phyloP scores from a whole-genome alignment of 2,113 vertebrate species.

The Engystomops pustulosus region DNA sequence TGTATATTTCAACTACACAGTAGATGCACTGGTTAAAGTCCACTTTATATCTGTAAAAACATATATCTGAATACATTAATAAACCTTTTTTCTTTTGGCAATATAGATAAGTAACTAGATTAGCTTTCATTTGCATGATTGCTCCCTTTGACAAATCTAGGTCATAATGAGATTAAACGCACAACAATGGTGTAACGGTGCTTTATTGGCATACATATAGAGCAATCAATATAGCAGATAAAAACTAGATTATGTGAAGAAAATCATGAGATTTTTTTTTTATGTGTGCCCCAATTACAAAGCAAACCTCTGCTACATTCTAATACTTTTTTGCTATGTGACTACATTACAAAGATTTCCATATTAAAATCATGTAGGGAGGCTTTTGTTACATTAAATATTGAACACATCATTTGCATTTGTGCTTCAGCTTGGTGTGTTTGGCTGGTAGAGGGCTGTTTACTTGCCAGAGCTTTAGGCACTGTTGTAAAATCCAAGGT shows the following conservation, averaged over 20 bases:
- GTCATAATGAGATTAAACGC: conserved; percentile 46
- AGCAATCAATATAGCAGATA: conserved; percentile 29
- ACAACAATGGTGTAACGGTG: conserved; percentile 20
- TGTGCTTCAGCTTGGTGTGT: conserved; percentile 45
- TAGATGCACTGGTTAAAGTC: too few relatives aligned
- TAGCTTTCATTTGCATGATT: conserved; percentile 50
- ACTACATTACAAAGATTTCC: conserved; percentile 11
- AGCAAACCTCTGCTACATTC: background rate
- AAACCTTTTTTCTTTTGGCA: conserved; percentile 32
- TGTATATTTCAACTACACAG: too few relatives aligned
- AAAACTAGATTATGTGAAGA: conserved; percentile 23
- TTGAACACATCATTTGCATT: conserved; percentile 54
- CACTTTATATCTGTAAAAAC: background rate
- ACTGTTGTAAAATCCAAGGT: conserved; percentile 44
- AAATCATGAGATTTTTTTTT: conserved; percentile 32
- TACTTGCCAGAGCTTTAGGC: conserved; percentile 51
- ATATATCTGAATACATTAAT: background rate
- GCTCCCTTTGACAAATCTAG: conserved; percentile 49
- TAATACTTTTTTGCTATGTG: conserved; percentile 19
- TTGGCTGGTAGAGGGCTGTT: conserved; percentile 44
- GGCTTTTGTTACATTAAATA: conserved; percentile 54
- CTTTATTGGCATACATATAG: conserved; percentile 34
- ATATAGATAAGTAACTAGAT: conserved; percentile 27
- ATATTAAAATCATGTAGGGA: conserved; percentile 49
- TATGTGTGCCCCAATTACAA: conserved; percentile 5